Evolutionary conservation across 30 jellyfish, hydroid and myxozoan species (phyloP), one percentile per base, ranked within the genome.

Genomic region (Pelagia noctiluca): DNA sequence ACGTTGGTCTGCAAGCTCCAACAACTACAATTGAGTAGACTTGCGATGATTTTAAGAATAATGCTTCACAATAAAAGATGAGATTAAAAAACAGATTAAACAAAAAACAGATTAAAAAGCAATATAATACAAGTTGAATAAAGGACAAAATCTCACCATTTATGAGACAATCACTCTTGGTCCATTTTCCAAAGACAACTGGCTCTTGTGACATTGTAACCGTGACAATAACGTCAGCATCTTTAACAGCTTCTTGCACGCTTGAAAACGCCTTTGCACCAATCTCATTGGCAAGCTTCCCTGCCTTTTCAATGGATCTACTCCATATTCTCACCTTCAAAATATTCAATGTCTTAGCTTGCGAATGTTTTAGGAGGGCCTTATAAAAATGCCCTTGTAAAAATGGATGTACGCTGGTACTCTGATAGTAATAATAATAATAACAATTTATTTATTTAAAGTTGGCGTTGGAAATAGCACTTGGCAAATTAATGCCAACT

Each of bases 151-250:
- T 16, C 88, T 73, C 63, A 85, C 95, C 57, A 82, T 74, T 85
- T 0, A 94, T 30, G 63, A 94, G 71, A 19, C 96, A 84, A 64
- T 70, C 82, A 3, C 32, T 69, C 48, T 94, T 94, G 35, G 86
- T 53, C 99, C 97, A 88, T 50, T 83, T 76, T 25, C 90, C 88
- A 61, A 72, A 60, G 4, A 94, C 37, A 73, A 94, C 89, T 0
- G 99, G 99, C 24, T 38, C 88, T 36, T 66, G 50, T 31, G 97
- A 71, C 47, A 76, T 28, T 2, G 99, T 94, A 2, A 83, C 99
- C 24, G 97, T 94, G 47, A 88, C 96, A 66, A 94, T 88, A 72
- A 94, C 95, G 80, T 94, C 99, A 29, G 99, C 99, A 78, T 88
- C 95, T 54, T 88, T 78, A 0, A 94, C 99, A 28, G 97, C 92